Evolutionary conservation across 2,797 vertebrate species (phyloP), one percentile per base, ranked within the genome.

Genomic region (Hafferia zeledoni): DNA sequence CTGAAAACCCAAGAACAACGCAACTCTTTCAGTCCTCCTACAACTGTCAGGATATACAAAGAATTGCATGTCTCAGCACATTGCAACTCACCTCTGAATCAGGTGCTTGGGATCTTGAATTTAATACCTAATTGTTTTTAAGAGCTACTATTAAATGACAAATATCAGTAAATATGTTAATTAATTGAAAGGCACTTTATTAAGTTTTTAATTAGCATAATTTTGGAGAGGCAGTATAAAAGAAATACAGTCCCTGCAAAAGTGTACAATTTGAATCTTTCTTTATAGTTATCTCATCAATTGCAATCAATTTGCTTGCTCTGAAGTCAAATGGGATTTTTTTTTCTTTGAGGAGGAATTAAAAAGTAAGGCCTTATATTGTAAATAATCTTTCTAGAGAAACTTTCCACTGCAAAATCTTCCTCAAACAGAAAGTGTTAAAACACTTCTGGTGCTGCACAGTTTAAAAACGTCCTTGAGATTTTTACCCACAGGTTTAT

Each of bases 101-200:
- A 56, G 55, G 69, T 60, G 76, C 64, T 74, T 53, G 55, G 50
- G 43, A 64, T 81, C 65, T 72, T 72, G 75, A 83, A 53, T 93
- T 83, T 89, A 86, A 76, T 76, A 90, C 5, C 16, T 37, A 35
- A 53, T 90, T 84, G 55, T 67, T 94, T 95, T 91, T 74, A 61
- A 84, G 69, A 89, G 52, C 83, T 60, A 28, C 41, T 37, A 41
- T 74, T 79, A 90, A 87, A 90, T 69, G 44, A 87, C 35, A 44
- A 88, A 35, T 74, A 43, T 64, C 19, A 77, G 60, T 8, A 1
- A 92, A 69, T 71, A 53, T 17, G 27, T 57, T 93, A 89, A 78
- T 95, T 88, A 94, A 89, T 50, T 37, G 11, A 81, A 86, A 79
- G 41, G 20, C 31, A 63, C 91, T 95, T 71, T 84, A 69, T 39